Evolutionary conservation across 2,797 vertebrate genomes (phyloP).

Genomic region (Amazona ochrocephala): DNA sequence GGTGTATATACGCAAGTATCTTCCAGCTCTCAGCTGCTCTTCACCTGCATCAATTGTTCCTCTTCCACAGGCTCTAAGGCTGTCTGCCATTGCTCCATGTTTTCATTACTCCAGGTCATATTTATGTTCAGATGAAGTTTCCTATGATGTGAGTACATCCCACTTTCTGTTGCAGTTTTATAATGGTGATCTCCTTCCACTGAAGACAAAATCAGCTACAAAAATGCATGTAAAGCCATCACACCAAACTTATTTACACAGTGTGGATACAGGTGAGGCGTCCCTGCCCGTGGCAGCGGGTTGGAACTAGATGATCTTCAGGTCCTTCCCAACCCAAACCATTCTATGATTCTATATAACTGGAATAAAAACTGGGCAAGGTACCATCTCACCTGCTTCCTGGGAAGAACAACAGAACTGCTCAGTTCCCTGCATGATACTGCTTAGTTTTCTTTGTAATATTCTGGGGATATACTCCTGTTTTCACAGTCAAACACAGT

Average conservation of each 20-base stretch:
- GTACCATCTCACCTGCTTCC: background rate
- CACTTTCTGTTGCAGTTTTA: background rate
- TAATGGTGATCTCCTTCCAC: background rate
- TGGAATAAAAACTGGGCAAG: background rate
- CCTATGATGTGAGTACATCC: background rate
- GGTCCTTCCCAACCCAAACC: background rate
- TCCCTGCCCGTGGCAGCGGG: background rate
- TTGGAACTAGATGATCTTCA: background rate
- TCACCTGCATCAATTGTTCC: background rate
- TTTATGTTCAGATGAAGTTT: background rate
- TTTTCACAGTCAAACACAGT: background rate
- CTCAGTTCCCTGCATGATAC: background rate
- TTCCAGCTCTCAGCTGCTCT: background rate
- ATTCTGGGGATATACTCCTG: background rate
- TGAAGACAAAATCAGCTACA: background rate
- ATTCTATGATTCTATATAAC: background rate
- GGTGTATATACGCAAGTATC: background rate
- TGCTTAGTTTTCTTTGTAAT: background rate
- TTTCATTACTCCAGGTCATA: background rate
- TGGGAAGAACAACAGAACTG: background rate
- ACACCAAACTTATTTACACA: background rate
- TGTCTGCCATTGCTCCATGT: background rate
- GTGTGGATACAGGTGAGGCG: background rate
- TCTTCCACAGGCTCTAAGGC: background rate
- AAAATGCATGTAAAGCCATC: background rate